Conservation (phyloP, 1,140 invertebrate species). For the Drosophila leontia region DNA sequence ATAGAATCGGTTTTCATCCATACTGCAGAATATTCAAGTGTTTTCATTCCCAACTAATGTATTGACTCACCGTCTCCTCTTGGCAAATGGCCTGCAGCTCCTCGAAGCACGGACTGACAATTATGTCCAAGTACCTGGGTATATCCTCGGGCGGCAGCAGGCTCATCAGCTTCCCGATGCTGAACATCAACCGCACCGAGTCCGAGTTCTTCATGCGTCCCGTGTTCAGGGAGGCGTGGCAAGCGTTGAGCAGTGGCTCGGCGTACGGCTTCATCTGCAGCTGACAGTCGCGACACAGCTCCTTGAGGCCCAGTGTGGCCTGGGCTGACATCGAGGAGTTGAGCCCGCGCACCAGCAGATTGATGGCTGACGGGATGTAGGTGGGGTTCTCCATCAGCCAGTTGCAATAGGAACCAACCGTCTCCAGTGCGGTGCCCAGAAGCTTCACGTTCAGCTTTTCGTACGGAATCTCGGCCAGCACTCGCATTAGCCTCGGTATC, state of each 20-base stretch:
- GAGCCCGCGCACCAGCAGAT: conserved; percentile 89
- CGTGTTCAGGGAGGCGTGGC: conserved; percentile 86
- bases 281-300: conserved; percentile 92
- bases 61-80: conserved; percentile 81
- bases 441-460: conserved; percentile 87
- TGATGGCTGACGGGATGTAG: conserved; percentile 86
- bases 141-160: conserved; percentile 88
- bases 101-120: conserved; percentile 89
- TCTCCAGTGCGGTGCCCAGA: conserved; percentile 89
- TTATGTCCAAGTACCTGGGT: conserved; percentile 89
- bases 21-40: too few relatives aligned
- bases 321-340: conserved; percentile 89
- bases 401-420: conserved; percentile 92
- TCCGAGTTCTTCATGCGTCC: conserved; percentile 88
- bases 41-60: too few relatives aligned
- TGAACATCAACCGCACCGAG: conserved; percentile 90
- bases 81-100: conserved; percentile 87
- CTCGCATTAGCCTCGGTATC: conserved; percentile 88
- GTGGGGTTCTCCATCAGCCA: conserved; percentile 91
- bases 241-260: conserved; percentile 88
- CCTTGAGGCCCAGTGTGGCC: conserved; percentile 94
- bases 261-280: conserved; percentile 90
- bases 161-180: conserved; percentile 91
- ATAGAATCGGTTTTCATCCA: background rate
- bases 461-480: conserved; percentile 89